Evolutionary conservation across 2,888 invertebrate species (phyloP), one percentile per base, ranked within the genome.

Genomic region (Eupithecia vulgata): DNA sequence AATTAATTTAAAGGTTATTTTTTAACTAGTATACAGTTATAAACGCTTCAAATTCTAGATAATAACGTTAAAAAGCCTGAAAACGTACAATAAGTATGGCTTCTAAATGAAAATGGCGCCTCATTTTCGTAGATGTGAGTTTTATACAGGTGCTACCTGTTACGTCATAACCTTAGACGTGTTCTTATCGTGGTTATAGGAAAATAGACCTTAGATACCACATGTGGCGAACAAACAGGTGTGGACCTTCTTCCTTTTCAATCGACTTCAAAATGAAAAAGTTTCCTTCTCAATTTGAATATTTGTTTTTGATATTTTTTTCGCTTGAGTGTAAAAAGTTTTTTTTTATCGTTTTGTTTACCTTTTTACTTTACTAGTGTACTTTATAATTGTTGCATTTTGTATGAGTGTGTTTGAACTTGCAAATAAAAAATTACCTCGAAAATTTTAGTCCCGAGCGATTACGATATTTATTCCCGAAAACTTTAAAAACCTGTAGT

Each of bases 131-230:
- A 80, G 86, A 83, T 81, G 87, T 85, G 88, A 87, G 89, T 91
- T 93, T 88, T 94, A 94, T 94, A 94, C 84, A 87, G 85, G 85
- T 85, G 82, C 40, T 84, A 88, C 90, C 89, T 91, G 91, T 92
- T 93, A 89, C 94, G 94, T 94, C 94, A 93, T 88, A 86, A 89
- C 86, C 83, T 87, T 85, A 89, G 86, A 88, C 87, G 83, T 79
- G 80, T 87, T 88, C 86, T 90, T 90, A 89, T 89, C 90, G 86
- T 83, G 82, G 84, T 77, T 65, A 80, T 79, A 79, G 78, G 64
- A 76, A 77, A 77, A 70, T 72, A 72, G 37, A 30, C 68, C 67
- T 57, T 72, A 71, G 59, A 45, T 30, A 17, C 21, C 59, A 10
- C 35, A 57, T 21, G 8, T 25, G 68, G 30, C 13, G 57, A 68